phyloP scores from a whole-genome alignment of 2,797 vertebrate species.

The Erpetoichthys calabaricus region DNA sequence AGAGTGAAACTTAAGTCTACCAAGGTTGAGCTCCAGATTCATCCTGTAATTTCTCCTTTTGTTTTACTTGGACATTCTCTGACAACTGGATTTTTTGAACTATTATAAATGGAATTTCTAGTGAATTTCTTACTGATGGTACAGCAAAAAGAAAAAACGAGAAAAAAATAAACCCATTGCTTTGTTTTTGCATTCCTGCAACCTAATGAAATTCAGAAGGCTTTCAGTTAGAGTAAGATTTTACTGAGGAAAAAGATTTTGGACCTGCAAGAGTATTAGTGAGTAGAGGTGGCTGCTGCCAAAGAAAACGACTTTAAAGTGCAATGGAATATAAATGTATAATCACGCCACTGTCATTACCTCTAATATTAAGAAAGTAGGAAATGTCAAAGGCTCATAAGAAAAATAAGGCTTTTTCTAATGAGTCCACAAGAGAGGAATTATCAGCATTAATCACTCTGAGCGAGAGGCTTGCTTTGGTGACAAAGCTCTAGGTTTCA shows the following conservation, averaged over 20 bases:
- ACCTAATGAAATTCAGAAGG: slow-evolving; percentile 34
- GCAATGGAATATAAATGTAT: slow-evolving; percentile 46
- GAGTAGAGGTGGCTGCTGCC: slow-evolving; percentile 31
- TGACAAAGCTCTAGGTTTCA: slow-evolving; percentile 18
- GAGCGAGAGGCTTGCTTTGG: slow-evolving; percentile 28
- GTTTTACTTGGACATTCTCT: slow-evolving; percentile 68
- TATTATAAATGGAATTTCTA: slow-evolving; percentile 37
- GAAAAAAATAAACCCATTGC: slow-evolving; percentile 22
- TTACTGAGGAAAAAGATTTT: slow-evolving; percentile 38
- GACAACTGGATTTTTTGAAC: slow-evolving; percentile 43
- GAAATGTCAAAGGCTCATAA: slow-evolving; percentile 39
- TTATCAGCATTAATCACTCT: slow-evolving; percentile 52
- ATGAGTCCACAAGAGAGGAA: slow-evolving; percentile 42
- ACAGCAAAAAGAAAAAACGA: slow-evolving; percentile 9
- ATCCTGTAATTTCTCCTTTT: slow-evolving; percentile 55
- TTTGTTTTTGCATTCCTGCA: slow-evolving; percentile 25
- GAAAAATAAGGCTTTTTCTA: slow-evolving; percentile 40
- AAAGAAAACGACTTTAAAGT: slow-evolving; percentile 49
- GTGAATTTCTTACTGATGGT: slow-evolving; percentile 35
- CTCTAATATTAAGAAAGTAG: slow-evolving; percentile 50
- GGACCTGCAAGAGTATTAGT: slow-evolving; percentile 27
- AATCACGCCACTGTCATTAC: slow-evolving; percentile 50
- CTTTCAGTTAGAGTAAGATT: slow-evolving; percentile 40
- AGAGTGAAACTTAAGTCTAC: slow-evolving; percentile 67
- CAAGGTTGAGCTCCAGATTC: slow-evolving; percentile 54